Conservation (phyloP, 2,888 invertebrate genomes). For the Drosophila borealis region DNA sequence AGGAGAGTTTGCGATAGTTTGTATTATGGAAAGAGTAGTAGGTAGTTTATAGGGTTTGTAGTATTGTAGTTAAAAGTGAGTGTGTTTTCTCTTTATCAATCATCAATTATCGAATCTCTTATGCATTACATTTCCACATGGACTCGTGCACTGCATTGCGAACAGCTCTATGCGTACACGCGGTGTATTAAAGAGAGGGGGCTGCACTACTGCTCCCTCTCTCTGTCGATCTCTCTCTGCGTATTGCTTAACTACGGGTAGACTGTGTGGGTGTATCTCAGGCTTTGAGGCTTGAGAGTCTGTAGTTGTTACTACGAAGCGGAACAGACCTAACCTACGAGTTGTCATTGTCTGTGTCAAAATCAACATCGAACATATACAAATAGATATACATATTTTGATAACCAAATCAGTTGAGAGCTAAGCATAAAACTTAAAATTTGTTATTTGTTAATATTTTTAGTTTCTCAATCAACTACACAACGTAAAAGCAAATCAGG, state of each 20-base stretch:
- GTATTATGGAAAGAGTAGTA: constrained; percentile 78
- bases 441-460: constrained; percentile 19
- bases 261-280: constrained; percentile 48
- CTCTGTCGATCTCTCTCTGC: not conserved
- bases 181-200: constrained; percentile 17
- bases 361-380: constrained; percentile 44
- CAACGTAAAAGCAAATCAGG: constrained; percentile 52
- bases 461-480: constrained; percentile 48
- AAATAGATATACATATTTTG: constrained; percentile 33
- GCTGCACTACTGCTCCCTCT: constrained; percentile 50
- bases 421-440: constrained; percentile 66
- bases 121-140: not conserved
- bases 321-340: constrained; percentile 45
- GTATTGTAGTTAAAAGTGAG: constrained; percentile 51
- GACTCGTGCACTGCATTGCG: constrained; percentile 46
- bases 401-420: constrained; percentile 63
- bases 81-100: constrained; percentile 23
- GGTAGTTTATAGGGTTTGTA: constrained; percentile 48
- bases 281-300: constrained; percentile 21
- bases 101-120: constrained; percentile 27
- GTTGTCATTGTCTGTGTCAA: constrained; percentile 52
- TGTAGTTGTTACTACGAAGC: constrained; percentile 55
- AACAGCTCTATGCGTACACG: constrained; percentile 15
- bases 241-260: constrained; percentile 33
- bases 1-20: constrained; percentile 76